Evolutionary conservation across 2,888 invertebrate genomes (phyloP).

Genomic region (Agrilus cyanescens): DNA sequence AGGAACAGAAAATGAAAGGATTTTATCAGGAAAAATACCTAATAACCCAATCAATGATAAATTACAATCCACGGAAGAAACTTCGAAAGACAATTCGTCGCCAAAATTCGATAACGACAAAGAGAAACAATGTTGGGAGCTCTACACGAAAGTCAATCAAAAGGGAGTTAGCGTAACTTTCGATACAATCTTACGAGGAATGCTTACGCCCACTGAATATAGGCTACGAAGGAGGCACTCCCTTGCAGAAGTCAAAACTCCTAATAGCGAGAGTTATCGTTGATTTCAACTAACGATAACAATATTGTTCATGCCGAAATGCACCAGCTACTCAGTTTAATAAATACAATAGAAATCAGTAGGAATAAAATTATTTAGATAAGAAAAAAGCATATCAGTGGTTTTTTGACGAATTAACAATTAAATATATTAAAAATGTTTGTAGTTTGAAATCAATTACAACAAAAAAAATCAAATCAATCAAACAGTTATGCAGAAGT

Average conservation of each 20-base stretch:
- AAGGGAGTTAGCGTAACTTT: slow-evolving; percentile 56
- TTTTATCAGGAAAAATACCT: background rate
- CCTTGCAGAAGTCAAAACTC: slow-evolving; percentile 4
- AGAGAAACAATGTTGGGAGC: slow-evolving; percentile 50
- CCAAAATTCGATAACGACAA: slow-evolving; percentile 25
- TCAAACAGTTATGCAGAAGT: too few species aligned
- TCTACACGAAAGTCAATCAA: slow-evolving; percentile 54
- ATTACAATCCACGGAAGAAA: slow-evolving; percentile 2
- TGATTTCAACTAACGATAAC: slow-evolving; percentile 3
- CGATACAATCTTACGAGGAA: slow-evolving; percentile 56
- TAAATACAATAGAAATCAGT: background rate
- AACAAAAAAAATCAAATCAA: too few species aligned
- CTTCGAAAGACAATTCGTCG: slow-evolving; percentile 1
- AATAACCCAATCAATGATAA: background rate
- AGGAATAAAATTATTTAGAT: too few species aligned
- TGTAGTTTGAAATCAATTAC: too few species aligned
- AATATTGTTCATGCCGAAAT: background rate
- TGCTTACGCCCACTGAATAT: slow-evolving; percentile 62
- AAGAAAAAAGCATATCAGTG: too few species aligned
- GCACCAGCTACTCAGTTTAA: background rate
- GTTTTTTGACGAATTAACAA: too few species aligned
- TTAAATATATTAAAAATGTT: too few species aligned
- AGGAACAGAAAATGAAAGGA: too few species aligned
- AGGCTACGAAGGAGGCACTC: slow-evolving; percentile 40
- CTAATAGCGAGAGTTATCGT: background rate